These are phyloP conservation scores for Carollia perspicillata DNA, from an alignment of 2,113 vertebrate genomes.

Conservation along the genomic window DNA sequence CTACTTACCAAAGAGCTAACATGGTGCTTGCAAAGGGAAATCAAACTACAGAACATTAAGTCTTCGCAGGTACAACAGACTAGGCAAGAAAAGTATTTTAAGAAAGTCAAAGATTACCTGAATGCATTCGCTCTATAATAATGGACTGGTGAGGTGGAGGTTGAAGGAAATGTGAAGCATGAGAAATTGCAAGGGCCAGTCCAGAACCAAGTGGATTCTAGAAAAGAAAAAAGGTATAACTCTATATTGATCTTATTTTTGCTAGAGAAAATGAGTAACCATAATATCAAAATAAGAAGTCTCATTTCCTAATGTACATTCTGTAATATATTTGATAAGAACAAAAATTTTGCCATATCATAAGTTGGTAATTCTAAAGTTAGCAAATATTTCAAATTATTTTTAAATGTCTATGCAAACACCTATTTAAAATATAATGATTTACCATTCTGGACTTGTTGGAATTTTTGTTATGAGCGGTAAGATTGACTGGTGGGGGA, in stretches of 20 bases:
- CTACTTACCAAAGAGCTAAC: not conserved
- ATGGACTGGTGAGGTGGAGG: conserved; percentile 99
- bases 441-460: conserved; percentile 94
- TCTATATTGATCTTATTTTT: conserved; percentile 22
- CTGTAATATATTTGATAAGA: not conserved
- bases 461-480: conserved; percentile 93
- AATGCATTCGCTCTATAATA: conserved; percentile 99
- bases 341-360: not conserved
- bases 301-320: not conserved
- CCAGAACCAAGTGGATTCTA: conserved; percentile 95
- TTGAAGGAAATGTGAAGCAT: conserved; percentile 98
- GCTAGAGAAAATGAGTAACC: conserved; percentile 11
- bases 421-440: conserved; percentile 61
- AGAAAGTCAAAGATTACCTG: conserved; percentile 85
- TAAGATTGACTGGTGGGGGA: conserved; percentile 91
- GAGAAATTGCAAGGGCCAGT: conserved; percentile 96
- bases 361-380: not conserved
- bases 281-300: not conserved
- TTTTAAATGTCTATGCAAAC: conserved; percentile 15
- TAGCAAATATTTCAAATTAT: not conserved
- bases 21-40: conserved; percentile 1
- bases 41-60: conserved; percentile 25
- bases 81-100: conserved; percentile 16
- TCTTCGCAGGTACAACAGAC: not conserved
- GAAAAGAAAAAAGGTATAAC: conserved; percentile 57